Evolutionary conservation across 2,113 vertebrate genomes (phyloP).

Genomic region (Chlorocebus sabaeus): DNA sequence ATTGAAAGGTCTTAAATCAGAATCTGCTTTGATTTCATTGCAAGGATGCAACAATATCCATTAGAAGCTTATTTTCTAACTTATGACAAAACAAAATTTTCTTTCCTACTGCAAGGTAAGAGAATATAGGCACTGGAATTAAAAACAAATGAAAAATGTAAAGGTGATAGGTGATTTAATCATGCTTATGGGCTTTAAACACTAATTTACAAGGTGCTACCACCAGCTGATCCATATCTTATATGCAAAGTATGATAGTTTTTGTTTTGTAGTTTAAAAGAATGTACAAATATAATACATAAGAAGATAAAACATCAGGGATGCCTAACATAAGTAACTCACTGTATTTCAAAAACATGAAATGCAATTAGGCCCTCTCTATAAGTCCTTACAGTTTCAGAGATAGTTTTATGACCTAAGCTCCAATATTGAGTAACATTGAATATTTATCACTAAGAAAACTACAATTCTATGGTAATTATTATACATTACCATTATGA

Average conservation of each 20-base stretch:
- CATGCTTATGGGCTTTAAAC: background rate
- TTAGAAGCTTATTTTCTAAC: background rate
- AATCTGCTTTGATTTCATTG: background rate
- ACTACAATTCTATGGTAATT: conserved; percentile 44
- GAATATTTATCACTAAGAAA: conserved; percentile 22
- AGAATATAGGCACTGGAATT: background rate
- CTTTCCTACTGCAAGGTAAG: background rate
- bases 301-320: conserved; percentile 5
- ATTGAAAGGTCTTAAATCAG: background rate
- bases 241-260: background rate
- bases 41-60: background rate
- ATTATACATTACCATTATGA: conserved; percentile 68
- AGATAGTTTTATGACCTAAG: conserved; percentile 62
- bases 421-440: conserved; percentile 48
- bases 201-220: background rate
- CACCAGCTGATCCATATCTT: background rate
- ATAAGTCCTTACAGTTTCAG: conserved; percentile 34
- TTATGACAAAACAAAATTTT: background rate
- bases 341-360: conserved; percentile 27
- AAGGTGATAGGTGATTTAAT: background rate
- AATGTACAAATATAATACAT: background rate
- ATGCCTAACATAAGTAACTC: conserved; percentile 16
- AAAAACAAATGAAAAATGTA: background rate
- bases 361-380: background rate
- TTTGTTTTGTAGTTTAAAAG: background rate